Percentiles rank a stretch among this genome's conserved stretches.
Evolutionary conservation across 2,113 vertebrate species (phyloP).

Genomic region (Hippocampus zosterae): DNA sequence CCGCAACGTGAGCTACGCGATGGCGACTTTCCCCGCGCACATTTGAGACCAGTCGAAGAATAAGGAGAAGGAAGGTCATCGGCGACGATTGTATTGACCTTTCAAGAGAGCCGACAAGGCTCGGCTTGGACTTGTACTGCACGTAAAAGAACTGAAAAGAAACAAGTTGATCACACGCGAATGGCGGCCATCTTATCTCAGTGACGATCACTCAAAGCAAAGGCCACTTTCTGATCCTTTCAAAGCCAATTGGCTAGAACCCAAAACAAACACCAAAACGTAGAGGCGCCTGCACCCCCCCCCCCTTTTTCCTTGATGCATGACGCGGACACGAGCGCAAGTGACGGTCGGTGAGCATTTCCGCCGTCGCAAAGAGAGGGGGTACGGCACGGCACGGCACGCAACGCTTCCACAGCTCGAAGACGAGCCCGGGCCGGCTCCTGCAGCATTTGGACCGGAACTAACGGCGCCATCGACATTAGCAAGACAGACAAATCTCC

Average conservation of each 20-base stretch:
- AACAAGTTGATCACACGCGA: too few species aligned
- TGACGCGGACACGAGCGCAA: constrained; percentile 63
- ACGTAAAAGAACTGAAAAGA: too few species aligned
- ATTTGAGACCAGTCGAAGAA: background rate
- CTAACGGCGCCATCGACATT: background rate
- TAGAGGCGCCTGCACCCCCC: too few species aligned
- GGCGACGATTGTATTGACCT: too few species aligned
- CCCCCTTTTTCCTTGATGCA: constrained; percentile 32
- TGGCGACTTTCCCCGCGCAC: background rate
- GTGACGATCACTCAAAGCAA: too few species aligned
- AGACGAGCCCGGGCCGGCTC: background rate
- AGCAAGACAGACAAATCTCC: background rate
- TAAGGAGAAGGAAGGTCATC: background rate
- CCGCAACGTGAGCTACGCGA: background rate
- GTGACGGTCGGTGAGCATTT: constrained; percentile 61
- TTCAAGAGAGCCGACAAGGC: too few species aligned
- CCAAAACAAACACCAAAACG: too few species aligned
- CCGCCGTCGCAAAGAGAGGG: constrained; percentile 60
- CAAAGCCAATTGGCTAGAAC: too few species aligned
- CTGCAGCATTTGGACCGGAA: background rate
- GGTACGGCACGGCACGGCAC: constrained; percentile 48
- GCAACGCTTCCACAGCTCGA: constrained; percentile 23
- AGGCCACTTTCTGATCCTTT: too few species aligned
- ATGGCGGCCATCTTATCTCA: too few species aligned
- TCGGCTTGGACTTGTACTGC: too few species aligned